These are phyloP conservation scores for Phenganax subtilis DNA, from an alignment of 92 coral and sea anemone genomes.

Conservation along the genomic window DNA sequence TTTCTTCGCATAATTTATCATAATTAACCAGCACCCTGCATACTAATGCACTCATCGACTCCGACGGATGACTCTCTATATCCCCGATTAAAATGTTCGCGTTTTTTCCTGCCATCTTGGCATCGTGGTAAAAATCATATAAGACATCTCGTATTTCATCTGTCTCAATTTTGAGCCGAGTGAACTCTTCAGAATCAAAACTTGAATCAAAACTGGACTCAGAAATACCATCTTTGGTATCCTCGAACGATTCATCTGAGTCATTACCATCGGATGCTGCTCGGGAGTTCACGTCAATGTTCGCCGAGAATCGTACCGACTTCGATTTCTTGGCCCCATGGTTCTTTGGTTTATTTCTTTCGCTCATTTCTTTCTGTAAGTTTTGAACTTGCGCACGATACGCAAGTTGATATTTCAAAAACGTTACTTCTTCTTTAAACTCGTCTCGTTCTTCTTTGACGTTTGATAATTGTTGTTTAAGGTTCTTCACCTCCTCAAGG, in stretches of 20 bases:
- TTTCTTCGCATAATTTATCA: slow-evolving; percentile 58
- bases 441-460: slow-evolving; percentile 67
- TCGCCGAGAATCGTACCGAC: slow-evolving; percentile 39
- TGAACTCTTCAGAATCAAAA: slow-evolving; percentile 52
- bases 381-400: slow-evolving; percentile 64
- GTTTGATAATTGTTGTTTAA: slow-evolving; percentile 29
- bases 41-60: slow-evolving; percentile 23
- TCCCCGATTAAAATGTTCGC: slow-evolving; percentile 13
- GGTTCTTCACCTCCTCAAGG: slow-evolving; percentile 22
- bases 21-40: slow-evolving; percentile 29
- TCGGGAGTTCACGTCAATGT: slow-evolving; percentile 47
- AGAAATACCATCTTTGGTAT: slow-evolving; percentile 1
- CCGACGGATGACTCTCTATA: slow-evolving; percentile 19
- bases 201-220: slow-evolving; percentile 45
- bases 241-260: slow-evolving; percentile 40
- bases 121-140: slow-evolving; percentile 35
- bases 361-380: slow-evolving; percentile 47
- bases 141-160: slow-evolving; percentile 49
- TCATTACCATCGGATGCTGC: slow-evolving; percentile 55
- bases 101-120: slow-evolving; percentile 16
- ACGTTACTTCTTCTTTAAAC: slow-evolving; percentile 60
- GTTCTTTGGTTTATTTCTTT: slow-evolving; percentile 3
- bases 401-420: slow-evolving; percentile 66
- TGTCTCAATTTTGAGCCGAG: slow-evolving; percentile 53
- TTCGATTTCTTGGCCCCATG: slow-evolving; percentile 6